Conservation (phyloP, 2,797 vertebrate species). For the Erethizon dorsatum region DNA sequence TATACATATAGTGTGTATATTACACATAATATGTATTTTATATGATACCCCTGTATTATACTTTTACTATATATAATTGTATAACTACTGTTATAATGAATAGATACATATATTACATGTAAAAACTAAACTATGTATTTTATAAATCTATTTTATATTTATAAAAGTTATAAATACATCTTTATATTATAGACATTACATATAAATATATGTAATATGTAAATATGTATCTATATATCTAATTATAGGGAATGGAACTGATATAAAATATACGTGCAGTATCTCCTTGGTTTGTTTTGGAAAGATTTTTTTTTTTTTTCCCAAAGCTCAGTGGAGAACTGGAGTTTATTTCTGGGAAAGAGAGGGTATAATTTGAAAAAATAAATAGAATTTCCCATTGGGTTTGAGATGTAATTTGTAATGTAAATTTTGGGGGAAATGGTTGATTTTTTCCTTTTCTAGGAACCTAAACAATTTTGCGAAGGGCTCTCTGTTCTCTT, state of each 20-base stretch:
- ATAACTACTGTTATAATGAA: neutral
- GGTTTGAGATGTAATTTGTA: constrained; percentile 47
- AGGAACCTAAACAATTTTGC: constrained; percentile 32
- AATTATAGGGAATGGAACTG: neutral
- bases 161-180: neutral
- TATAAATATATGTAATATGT: neutral
- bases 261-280: neutral
- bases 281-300: neutral
- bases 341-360: constrained; percentile 65
- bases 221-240: neutral
- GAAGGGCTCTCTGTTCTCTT: constrained; percentile 36
- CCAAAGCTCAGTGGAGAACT: neutral
- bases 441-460: constrained; percentile 69
- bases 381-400: constrained; percentile 52
- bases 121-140: neutral
- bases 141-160: neutral
- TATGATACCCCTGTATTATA: neutral
- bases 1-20: neutral
- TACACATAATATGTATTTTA: neutral
- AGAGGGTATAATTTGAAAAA: constrained; percentile 69
- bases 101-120: neutral
- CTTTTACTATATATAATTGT: neutral
- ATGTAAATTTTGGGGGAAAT: constrained; percentile 60
- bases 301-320: neutral
- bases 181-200: neutral